Evolutionary conservation across 2,113 vertebrate species (phyloP).

Genomic region (Varanus komodoensis): DNA sequence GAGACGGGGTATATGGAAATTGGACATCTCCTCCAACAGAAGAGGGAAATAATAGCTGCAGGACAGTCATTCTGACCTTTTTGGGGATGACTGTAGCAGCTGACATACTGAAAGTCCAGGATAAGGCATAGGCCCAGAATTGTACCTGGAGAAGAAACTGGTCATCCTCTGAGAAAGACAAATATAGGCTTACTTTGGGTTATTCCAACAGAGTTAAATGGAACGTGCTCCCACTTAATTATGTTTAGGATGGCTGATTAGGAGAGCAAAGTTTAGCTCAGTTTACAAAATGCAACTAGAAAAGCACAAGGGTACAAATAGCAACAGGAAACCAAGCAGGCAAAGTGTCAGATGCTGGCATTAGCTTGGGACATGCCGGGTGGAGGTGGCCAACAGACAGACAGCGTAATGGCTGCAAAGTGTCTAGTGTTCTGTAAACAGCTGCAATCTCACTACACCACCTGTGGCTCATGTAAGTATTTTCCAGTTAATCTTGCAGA

Average conservation of each 20-base stretch:
- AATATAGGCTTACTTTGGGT: neutral
- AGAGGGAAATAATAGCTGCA: no score
- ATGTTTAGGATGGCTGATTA: neutral
- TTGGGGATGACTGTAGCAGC: no score
- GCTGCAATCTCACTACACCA: neutral
- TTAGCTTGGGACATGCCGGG: neutral
- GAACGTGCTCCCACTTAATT: neutral
- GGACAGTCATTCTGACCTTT: no score
- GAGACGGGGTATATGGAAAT: no score
- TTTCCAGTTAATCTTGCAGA: neutral
- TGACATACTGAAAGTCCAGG: no score
- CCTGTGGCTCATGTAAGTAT: neutral
- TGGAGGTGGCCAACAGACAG: neutral
- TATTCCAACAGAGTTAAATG: no score
- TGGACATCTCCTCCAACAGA: no score
- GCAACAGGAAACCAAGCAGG: no score
- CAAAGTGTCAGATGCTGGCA: neutral
- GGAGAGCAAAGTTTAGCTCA: neutral
- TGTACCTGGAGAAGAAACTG: no score
- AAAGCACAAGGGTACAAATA: neutral
- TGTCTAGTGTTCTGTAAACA: neutral
- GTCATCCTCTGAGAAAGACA: no score
- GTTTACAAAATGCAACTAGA: conserved; percentile 6
- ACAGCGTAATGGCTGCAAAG: neutral
- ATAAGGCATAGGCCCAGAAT: no score